Base-by-base conservation (phyloP, 2,888 invertebrate genomes). In the Trissolcus japonicus region DNA sequence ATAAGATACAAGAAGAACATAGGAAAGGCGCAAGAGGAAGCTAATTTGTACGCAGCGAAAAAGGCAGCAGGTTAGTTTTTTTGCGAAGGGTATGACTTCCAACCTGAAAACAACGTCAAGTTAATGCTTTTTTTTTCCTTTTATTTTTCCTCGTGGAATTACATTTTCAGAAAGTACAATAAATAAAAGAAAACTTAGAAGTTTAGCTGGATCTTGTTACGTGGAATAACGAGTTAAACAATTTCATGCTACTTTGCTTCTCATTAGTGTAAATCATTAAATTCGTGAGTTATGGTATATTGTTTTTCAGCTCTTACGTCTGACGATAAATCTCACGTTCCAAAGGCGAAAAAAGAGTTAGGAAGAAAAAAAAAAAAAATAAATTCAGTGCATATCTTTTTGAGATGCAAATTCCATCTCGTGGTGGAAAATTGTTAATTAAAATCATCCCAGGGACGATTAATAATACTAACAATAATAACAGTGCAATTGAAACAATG, bases 1-100 rank as follows among this genome's bases (percentile, higher is more conserved):
- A 99, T 99, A 91, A 95, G 99, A 86, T 99, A 99, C 92, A 99
- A 99, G 95, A 99, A 99, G 92, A 99, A 99, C 91, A 99, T 99
- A 83, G 98, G 98, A 86, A 99, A 99, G 90, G 98, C 98, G 71
- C 98, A 99, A 90, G 99, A 99, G 91, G 99, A 99, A 91, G 99
- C 99, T 73, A 98, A 98, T 91, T 92, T 99, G 87, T 99, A 99
- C 90, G 98, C 98, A 77, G 98, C 98, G 81, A 99, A 99, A 91
- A 98, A 98, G 90, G 97, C 97, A 82, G 96, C 96, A 82, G 96
- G 96, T 91, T 92, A 92, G 86, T 91, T 78, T 71, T 41, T 35
- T 35, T 35, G 35, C 19, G 13, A 46, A 35, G 72, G 72, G 60
- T 76, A 72, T 56, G 71, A 19, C n/a, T 40, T 43, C 14, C 14